Evolutionary conservation across 37 sponge, comb jelly and placozoan genomes (phyloP), one percentile per base, ranked within the genome.

Genomic region (Beroe forskalii): DNA sequence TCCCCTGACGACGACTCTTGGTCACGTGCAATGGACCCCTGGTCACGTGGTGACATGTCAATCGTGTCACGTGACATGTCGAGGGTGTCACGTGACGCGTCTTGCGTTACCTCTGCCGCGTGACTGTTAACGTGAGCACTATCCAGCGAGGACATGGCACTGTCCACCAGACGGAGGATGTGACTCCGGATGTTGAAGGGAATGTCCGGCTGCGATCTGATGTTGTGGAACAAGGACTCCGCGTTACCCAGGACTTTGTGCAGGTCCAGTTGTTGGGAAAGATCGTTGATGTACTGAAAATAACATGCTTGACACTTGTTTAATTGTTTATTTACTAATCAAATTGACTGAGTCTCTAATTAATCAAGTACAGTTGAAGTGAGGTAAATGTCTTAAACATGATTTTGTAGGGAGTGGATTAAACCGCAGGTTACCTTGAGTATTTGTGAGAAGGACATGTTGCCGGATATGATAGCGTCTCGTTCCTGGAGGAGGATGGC

Each of bases 351-450:
- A n/a, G n/a, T n/a, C n/a, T n/a, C n/a, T n/a, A n/a, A n/a, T n/a
- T n/a, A n/a, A n/a, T n/a, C 9, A 91, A 28, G 76, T 41, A 69
- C 14, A 90, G n/a, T n/a, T n/a, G n/a, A n/a, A n/a, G n/a, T n/a
- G n/a, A n/a, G n/a, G n/a, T n/a, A 62, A 24, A 62, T 19, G 22
- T 67, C 32, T 30, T 8, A 22, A 9, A 9, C 14, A 61, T 24
- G 32, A 27, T 33, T 89, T 60, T 55, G 31, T 37, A 14, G 28
- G 25, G 25, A 39, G 20, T 20, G n/a, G 89, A n/a, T n/a, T n/a
- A n/a, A n/a, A n/a, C n/a, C n/a, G n/a, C n/a, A n/a, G n/a, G n/a
- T 62, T 91, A 96, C 96, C 93, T 91, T 62, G 27, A 96, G 40
- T 23, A 96, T 93, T 12, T 93, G 95, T 31, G 90, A 91, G 67